Conservation (phyloP, 1,140 invertebrate genomes). For the Linepithema humile region DNA sequence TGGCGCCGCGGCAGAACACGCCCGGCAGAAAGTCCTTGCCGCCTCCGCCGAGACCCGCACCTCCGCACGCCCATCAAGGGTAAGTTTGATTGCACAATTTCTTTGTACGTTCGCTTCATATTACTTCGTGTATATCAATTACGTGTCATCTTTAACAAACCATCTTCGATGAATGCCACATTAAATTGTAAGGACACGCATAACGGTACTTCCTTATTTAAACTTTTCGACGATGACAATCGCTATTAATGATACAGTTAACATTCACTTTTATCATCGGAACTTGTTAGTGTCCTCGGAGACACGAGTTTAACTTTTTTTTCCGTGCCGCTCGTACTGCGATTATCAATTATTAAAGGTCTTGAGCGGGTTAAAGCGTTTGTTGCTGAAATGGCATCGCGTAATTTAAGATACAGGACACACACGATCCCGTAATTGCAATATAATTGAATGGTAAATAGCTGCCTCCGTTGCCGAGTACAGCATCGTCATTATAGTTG, state of each 20-base stretch:
- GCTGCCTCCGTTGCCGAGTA: conserved; percentile 35
- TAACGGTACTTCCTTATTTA: conserved; percentile 34
- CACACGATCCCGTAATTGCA: conserved; percentile 68
- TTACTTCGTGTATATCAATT: neutral
- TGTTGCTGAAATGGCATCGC: conserved; percentile 23
- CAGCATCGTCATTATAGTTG: conserved; percentile 60
- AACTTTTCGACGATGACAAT: neutral
- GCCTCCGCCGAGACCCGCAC: conserved; percentile 81
- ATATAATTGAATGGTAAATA: conserved; percentile 73
- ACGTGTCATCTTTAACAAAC: neutral
- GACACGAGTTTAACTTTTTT: neutral
- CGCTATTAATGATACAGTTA: neutral
- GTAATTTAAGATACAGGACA: conserved; percentile 48
- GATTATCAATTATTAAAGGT: conserved; percentile 58
- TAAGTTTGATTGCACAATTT: conserved; percentile 54
- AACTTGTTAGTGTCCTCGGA: neutral
- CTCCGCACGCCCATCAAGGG: conserved; percentile 77
- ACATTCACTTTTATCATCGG: neutral
- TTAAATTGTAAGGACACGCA: neutral
- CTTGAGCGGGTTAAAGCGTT: conserved; percentile 36
- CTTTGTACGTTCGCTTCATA: neutral
- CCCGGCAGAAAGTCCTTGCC: conserved; percentile 79
- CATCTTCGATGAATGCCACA: neutral
- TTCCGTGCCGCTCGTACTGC: conserved; percentile 4
- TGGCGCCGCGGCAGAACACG: conserved; percentile 79